phyloP scores from a whole-genome alignment of 53 echinoderm and acorn worm species.

The Astropecten irregularis region DNA sequence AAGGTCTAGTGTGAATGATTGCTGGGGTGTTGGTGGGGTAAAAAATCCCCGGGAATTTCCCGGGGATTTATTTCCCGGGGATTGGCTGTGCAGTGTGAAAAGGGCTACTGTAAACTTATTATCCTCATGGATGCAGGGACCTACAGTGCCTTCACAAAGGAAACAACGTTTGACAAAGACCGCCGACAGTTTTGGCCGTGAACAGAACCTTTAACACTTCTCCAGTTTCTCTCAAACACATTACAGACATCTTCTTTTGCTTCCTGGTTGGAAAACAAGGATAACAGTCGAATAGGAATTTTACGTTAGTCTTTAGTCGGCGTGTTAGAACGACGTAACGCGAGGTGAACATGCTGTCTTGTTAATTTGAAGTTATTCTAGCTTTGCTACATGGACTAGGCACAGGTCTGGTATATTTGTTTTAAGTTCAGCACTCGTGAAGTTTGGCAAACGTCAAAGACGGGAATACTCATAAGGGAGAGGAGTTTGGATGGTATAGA shows the following conservation, averaged over 20 bases:
- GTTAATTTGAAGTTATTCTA: not conserved
- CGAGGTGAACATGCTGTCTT: not conserved
- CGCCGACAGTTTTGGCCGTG: slow-evolving; percentile 18
- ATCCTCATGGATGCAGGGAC: not conserved
- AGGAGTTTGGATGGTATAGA: too few relatives aligned
- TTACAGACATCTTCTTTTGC: not conserved
- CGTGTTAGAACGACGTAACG: not conserved
- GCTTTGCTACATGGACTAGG: not conserved
- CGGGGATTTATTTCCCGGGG: too few relatives aligned
- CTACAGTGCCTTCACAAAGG: not conserved
- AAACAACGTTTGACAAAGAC: not conserved
- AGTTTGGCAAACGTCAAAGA: too few relatives aligned
- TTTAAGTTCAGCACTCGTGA: too few relatives aligned
- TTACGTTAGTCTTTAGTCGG: not conserved
- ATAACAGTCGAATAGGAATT: not conserved
- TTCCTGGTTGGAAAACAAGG: not conserved
- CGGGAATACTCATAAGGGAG: too few relatives aligned
- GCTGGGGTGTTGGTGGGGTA: too few relatives aligned
- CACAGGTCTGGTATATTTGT: too few relatives aligned
- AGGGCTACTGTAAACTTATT: too few relatives aligned
- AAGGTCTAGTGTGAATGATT: too few relatives aligned
- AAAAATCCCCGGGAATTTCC: too few relatives aligned
- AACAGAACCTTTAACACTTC: slow-evolving; percentile 10
- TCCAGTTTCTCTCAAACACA: not conserved
- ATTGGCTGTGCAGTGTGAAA: too few relatives aligned